A percentile compares a stretch with the other conserved stretches of the same genome.
Conservation (phyloP, 2,113 vertebrate genomes). For the Myiopsitta monachus region DNA sequence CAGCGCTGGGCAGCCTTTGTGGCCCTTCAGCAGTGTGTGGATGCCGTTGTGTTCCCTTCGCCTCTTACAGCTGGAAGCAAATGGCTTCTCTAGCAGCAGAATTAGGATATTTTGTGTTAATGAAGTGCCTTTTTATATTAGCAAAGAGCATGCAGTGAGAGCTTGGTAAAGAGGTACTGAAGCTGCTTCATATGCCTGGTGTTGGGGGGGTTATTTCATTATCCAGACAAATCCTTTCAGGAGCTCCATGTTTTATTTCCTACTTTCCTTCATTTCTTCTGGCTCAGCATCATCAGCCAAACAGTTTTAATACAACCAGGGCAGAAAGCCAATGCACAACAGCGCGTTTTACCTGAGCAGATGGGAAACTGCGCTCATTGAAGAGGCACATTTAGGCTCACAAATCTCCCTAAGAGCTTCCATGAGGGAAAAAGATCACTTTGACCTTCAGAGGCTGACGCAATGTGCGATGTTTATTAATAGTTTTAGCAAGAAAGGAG, state of each 20-base stretch:
- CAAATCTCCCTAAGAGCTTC: conserved; percentile 10
- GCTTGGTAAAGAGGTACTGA: background rate
- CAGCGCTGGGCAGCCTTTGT: no score
- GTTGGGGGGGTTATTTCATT: background rate
- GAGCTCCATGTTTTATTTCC: conserved; percentile 6
- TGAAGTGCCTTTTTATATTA: background rate
- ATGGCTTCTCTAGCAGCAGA: background rate
- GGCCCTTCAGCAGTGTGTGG: background rate
- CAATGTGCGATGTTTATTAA: conserved; percentile 32
- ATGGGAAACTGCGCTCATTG: conserved; percentile 43
- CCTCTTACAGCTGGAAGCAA: background rate
- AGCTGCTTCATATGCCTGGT: background rate
- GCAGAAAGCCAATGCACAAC: conserved; percentile 16
- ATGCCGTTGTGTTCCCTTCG: background rate
- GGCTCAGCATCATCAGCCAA: background rate
- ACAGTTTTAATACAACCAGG: background rate
- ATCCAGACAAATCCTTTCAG: background rate
- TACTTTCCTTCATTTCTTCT: background rate
- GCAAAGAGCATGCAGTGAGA: background rate
- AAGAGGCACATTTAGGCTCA: conserved; percentile 10
- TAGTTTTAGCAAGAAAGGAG: conserved; percentile 6
- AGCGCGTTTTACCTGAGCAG: background rate
- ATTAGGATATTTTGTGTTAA: background rate
- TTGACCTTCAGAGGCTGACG: conserved; percentile 56
- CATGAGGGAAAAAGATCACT: conserved; percentile 37